These are phyloP conservation scores for Taeniopygia guttata DNA, from an alignment of 2,797 vertebrate genomes.

Conservation along the genomic window DNA sequence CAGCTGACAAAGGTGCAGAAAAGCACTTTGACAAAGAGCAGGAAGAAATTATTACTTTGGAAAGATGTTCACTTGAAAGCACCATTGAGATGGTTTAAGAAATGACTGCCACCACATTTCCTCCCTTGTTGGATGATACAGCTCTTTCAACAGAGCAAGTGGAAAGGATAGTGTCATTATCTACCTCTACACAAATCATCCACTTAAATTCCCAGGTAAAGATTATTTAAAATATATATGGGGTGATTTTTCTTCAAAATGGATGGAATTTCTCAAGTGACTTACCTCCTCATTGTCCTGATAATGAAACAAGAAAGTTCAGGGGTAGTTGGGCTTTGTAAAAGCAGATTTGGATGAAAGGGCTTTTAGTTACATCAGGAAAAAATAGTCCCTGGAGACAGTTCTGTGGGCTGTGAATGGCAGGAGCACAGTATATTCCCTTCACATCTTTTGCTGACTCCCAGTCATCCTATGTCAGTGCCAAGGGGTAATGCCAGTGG, in stretches of 20 bases:
- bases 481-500: rapidly evolving
- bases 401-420: not conserved
- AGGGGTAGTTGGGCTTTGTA: not conserved
- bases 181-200: not conserved
- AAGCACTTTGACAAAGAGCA: not conserved
- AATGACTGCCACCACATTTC: not conserved
- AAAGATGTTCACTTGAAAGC: not conserved
- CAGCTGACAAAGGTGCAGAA: not conserved
- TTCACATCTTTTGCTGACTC: not conserved
- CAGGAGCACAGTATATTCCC: not conserved
- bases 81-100: not conserved
- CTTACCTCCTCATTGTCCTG: not conserved
- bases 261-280: not conserved
- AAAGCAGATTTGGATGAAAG: not conserved
- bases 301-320: not conserved
- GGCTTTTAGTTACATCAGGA: not conserved
- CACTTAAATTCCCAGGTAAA: not conserved
- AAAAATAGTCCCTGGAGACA: not conserved
- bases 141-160: not conserved
- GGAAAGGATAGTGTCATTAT: not conserved
- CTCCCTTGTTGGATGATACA: not conserved
- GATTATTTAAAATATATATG: not conserved
- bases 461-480: not conserved
- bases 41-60: not conserved
- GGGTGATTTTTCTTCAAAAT: not conserved